phyloP scores from a whole-genome alignment of 2,888 invertebrate species.

The Ophioninae sp. region DNA sequence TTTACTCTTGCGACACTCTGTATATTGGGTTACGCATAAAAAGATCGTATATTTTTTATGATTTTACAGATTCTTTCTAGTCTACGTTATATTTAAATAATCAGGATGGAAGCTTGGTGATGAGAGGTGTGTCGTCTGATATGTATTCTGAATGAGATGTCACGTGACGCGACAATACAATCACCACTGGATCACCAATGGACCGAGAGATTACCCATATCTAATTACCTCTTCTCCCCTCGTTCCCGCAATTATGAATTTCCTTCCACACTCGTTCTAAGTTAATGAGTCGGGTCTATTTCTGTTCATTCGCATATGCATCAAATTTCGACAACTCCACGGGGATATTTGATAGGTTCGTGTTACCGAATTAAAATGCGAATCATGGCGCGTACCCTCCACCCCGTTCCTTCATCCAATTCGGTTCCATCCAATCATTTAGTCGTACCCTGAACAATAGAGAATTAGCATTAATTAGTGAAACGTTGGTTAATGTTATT shows the following conservation, averaged over 20 bases:
- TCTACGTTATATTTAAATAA: too few species aligned
- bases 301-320: neutral
- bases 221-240: neutral
- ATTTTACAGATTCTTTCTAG: too few species aligned
- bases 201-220: neutral
- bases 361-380: constrained; percentile 62
- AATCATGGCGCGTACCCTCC: constrained; percentile 31
- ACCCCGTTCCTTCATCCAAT: neutral
- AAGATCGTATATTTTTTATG: too few species aligned
- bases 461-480: constrained; percentile 65
- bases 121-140: too few species aligned
- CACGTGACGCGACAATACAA: too few species aligned
- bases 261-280: constrained; percentile 13
- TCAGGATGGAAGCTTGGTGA: too few species aligned
- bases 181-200: neutral
- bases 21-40: too few species aligned
- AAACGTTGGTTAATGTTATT: constrained; percentile 58
- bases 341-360: constrained; percentile 31
- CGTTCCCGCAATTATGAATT: neutral
- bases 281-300: neutral
- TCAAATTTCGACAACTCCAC: neutral
- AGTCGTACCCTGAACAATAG: constrained; percentile 48
- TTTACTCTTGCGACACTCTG: too few species aligned
- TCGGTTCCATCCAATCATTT: constrained; percentile 1
- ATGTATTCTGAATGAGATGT: too few species aligned